Base-by-base conservation (phyloP, 2,797 vertebrate genomes). In the Pyrrhura leucotis region DNA sequence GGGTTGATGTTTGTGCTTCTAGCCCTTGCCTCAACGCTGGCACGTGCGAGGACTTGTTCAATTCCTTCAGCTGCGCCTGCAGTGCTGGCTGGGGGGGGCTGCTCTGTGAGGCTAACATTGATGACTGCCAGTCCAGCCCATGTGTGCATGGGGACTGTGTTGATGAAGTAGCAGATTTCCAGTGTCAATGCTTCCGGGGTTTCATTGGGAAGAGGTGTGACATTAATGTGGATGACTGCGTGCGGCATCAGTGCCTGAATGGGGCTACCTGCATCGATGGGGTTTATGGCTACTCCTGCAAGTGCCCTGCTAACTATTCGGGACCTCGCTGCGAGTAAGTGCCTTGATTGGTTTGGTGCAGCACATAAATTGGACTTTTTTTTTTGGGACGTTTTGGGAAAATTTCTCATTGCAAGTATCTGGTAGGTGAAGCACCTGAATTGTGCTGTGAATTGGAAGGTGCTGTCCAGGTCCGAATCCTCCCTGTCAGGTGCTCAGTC, bases 311-410 rank as follows among this genome's bases (percentile, higher is more conserved):
- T 0, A 97, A 97, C 19, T 98, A 97, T 88, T 94, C 97, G 0
- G 99, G 99, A 2, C 98, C 97, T 15, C 98, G 97, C 88, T 99
- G 98, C 96, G 98, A 99, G 99, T 99, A 97, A 98, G 98, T 98
- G 39, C 53, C 7, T 5, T 9, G 44, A 28, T 20, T 47, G 76
- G 28, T 37, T 21, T 29, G 33, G 2, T 6, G 19, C 18, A n/a
- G 13, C 62, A 67, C 1, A 8, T 19, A 29, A 63, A 54, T 1
- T 8, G 50, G 6, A 6, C 39, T 75, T 82, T 29, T 10, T 10
- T 6, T 39, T 69, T 25, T 21, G 77, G 48, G 45, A 28, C 3
- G 1, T 29, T 29, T 17, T 0, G 22, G 73, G 71, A 63, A 53
- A 40, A 12, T 1, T 37, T 78, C 26, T 73, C 59, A 13, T 39